A percentile compares a stretch with the other conserved stretches of the same genome.
Evolutionary conservation across 2,113 vertebrate species (phyloP).

Genomic region (Progne subis): DNA sequence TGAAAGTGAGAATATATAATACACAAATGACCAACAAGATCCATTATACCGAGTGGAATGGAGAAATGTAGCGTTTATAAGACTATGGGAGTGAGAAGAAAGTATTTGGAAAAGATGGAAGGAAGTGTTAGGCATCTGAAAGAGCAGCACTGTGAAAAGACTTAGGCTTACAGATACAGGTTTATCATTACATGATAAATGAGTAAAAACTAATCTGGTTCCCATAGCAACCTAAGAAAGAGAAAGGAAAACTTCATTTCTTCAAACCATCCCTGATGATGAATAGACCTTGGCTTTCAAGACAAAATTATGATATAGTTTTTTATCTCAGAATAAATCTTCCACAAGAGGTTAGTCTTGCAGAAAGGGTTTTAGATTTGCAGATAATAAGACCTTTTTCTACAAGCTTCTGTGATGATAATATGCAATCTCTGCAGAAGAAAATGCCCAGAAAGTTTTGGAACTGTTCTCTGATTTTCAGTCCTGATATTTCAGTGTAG

Average conservation of each 20-base stretch:
- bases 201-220: slow-evolving; percentile 52
- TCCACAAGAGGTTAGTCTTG: background rate
- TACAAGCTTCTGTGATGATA: background rate
- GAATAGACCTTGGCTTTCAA: slow-evolving; percentile 52
- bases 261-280: slow-evolving; percentile 49
- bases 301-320: slow-evolving; percentile 44
- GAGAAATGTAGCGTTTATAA: background rate
- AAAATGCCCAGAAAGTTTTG: background rate
- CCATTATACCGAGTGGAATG: background rate
- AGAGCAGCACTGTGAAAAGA: background rate
- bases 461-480: slow-evolving; percentile 1
- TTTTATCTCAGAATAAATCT: background rate
- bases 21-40: background rate
- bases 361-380: background rate
- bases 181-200: slow-evolving; percentile 10
- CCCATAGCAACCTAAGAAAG: slow-evolving; percentile 33
- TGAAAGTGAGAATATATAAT: background rate
- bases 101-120: background rate
- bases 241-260: slow-evolving; percentile 60
- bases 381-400: slow-evolving; percentile 30
- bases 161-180: background rate
- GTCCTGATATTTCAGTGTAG: slow-evolving; percentile 20
- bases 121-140: background rate
- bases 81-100: background rate
- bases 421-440: slow-evolving; percentile 17